Base-by-base conservation (phyloP, 2,113 vertebrate species). In the Triplophysa dalaica region DNA sequence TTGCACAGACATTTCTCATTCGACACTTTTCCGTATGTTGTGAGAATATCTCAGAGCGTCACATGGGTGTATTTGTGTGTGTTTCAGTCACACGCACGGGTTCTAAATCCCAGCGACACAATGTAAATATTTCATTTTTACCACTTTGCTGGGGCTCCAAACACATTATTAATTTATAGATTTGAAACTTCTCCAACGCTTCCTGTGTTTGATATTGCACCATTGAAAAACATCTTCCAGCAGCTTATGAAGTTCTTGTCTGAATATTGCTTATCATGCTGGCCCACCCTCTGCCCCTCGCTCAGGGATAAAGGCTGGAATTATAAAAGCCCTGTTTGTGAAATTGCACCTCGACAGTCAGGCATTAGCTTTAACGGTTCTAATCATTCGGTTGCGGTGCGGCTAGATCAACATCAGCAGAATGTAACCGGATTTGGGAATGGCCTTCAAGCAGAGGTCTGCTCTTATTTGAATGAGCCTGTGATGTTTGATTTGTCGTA, bases 91-190 rank as follows among this genome's bases (percentile, higher is more conserved):
- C 77, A 85, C 85, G 75, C 70, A 86, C 81, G 85, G 84, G 79
- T 86, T 84, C 77, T 85, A 83, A 85, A 86, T 87, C 85, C 79
- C 60, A 67, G 84, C 70, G 87, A 91, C 86, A 83, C 45, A 89
- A 90, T 79, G 87, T 91, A 91, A 93, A 92, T 93, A 91, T 92
- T 92, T 92, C 12, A 94, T 93, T 90, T 87, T 77, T 77, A 83
- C 79, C 77, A 84, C 89, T 86, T 86, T 69, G 82, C 88, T 82
- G 86, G 84, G 75, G 85, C 87, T 91, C 88, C 81, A 89, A 90
- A 88, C 87, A 83, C 88, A 92, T 93, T 89, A 93, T 91, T 93
- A 88, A 91, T 92, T 90, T 90, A 93, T 89, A 77, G 84, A 82
- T 81, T 70, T 88, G 88, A 89, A 92, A 88, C 82, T 81, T 83